phyloP scores from a whole-genome alignment of 2,113 vertebrate species.

The Pimephales promelas region DNA sequence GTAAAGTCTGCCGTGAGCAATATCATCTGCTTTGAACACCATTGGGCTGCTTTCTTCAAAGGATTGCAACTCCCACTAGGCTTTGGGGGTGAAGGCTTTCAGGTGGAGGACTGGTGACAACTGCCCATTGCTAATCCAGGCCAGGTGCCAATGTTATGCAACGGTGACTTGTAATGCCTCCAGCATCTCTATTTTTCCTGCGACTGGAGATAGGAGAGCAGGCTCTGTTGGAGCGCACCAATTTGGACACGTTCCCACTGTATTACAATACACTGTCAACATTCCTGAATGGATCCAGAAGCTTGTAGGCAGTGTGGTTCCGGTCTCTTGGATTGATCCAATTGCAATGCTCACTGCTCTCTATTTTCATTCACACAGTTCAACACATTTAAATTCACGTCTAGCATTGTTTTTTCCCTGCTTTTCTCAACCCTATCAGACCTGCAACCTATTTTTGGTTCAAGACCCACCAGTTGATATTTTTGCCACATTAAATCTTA shows the following conservation, averaged over 20 bases:
- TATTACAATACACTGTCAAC: slow-evolving; percentile 57
- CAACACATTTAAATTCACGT: not conserved
- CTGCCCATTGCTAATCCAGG: not conserved
- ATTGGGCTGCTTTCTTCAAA: not conserved
- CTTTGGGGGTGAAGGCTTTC: slow-evolving; percentile 3
- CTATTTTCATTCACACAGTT: not conserved
- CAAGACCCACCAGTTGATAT: not conserved
- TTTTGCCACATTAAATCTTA: not conserved
- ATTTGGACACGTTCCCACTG: slow-evolving; percentile 64
- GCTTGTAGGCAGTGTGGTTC: slow-evolving; percentile 7
- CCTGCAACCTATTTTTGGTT: not conserved
- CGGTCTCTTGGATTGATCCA: not conserved
- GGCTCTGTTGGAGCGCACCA: slow-evolving; percentile 56
- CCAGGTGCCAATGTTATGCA: slow-evolving; percentile 16
- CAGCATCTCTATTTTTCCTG: slow-evolving; percentile 62
- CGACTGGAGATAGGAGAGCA: slow-evolving; percentile 62
- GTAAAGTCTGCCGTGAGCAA: slow-evolving; percentile 23
- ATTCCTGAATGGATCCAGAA: slow-evolving; percentile 38
- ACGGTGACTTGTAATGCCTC: slow-evolving; percentile 52
- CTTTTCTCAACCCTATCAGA: not conserved
- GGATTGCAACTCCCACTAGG: not conserved
- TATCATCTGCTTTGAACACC: slow-evolving; percentile 4
- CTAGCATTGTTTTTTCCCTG: not conserved
- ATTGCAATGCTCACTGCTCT: not conserved
- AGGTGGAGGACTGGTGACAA: slow-evolving; percentile 12